Conservation (phyloP, 2,113 vertebrate genomes). For the rabbit (Oryctolagus cuniculus) region DNA sequence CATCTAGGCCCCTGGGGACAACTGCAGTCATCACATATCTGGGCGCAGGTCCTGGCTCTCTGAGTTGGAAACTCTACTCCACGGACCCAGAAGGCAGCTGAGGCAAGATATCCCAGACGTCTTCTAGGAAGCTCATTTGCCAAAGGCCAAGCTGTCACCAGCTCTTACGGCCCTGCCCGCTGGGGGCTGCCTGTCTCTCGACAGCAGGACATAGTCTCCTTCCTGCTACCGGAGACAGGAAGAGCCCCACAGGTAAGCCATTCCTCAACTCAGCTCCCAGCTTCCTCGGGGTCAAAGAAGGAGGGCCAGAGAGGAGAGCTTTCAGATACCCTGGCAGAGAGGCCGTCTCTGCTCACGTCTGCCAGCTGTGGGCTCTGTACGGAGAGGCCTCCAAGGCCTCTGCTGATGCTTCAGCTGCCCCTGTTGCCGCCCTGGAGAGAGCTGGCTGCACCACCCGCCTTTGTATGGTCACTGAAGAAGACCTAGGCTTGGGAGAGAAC, state of each 20-base stretch:
- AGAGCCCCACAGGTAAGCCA: not conserved
- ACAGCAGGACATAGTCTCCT: not conserved
- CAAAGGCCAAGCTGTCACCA: not conserved
- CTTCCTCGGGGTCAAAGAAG: not conserved
- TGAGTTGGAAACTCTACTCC: not conserved
- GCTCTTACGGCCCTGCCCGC: not conserved
- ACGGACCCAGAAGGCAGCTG: not conserved
- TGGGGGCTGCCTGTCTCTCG: not conserved
- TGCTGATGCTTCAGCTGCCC: not conserved
- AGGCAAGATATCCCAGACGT: not conserved
- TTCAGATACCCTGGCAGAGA: not conserved
- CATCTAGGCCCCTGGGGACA: constrained; percentile 51
- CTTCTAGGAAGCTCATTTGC: not conserved
- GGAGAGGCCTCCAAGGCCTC: not conserved
- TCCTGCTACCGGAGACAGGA: not conserved
- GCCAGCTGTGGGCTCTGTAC: not conserved
- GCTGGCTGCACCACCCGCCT: constrained; percentile 34
- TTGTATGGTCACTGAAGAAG: not conserved
- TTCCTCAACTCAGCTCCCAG: not conserved
- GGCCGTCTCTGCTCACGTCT: accelerated
- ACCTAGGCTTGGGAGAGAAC: constrained; percentile 81
- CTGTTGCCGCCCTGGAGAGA: accelerated
- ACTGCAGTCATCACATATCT: not conserved
- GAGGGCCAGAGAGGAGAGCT: not conserved
- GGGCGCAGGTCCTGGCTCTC: not conserved